Percentiles rank a stretch among this genome's conserved stretches.
These are phyloP conservation scores for Eurosta solidaginis DNA, from an alignment of 1,140 invertebrate genomes.

Conservation along the genomic window DNA sequence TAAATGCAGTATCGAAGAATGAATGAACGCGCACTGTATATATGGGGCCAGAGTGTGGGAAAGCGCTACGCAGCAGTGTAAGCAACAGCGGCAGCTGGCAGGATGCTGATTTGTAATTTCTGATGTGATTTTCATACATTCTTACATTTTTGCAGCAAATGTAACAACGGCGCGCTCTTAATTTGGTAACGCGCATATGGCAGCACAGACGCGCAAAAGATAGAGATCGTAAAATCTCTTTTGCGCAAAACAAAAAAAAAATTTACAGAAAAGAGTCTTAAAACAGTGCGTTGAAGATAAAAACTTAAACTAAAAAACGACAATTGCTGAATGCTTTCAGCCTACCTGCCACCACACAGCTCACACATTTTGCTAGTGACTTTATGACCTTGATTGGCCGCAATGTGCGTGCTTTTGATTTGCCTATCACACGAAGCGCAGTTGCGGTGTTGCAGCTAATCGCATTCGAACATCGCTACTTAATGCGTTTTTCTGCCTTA, in stretches of 20 bases:
- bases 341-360: background rate
- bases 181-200: constrained; percentile 1
- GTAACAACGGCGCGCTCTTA: background rate
- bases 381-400: background rate
- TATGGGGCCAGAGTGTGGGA: no score
- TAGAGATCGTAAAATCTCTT: background rate
- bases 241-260: background rate
- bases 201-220: background rate
- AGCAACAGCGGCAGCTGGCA: background rate
- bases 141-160: background rate
- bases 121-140: background rate
- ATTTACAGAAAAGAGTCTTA: no score
- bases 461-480: background rate
- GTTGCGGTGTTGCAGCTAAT: background rate
- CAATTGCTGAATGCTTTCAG: background rate
- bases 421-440: background rate
- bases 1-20: background rate
- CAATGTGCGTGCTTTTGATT: background rate
- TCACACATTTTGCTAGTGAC: background rate
- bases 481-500: constrained; percentile 14
- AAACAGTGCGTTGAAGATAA: no score
- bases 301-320: background rate
- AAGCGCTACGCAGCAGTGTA: background rate
- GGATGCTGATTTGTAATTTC: background rate
- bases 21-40: background rate